Evolutionary conservation across 2,797 vertebrate species (phyloP).

Genomic region (Hozukius guyotensis): DNA sequence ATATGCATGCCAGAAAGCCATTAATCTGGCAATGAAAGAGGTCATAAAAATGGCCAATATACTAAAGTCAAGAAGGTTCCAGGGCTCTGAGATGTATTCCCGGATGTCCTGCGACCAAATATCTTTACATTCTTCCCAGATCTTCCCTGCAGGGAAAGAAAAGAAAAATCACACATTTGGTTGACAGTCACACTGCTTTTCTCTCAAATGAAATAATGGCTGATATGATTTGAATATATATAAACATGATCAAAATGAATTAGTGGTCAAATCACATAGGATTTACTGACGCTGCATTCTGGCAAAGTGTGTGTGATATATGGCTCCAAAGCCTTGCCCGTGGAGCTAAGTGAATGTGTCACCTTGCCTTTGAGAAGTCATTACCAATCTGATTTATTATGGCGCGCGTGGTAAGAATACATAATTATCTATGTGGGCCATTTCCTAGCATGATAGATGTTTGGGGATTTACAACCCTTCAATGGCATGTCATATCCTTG

Average conservation of each 20-base stretch:
- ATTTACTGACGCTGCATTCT: background rate
- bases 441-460: slow-evolving; percentile 38
- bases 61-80: slow-evolving; percentile 97
- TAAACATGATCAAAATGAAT: background rate
- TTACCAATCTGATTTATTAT: slow-evolving; percentile 33
- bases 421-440: slow-evolving; percentile 12
- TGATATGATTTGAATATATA: background rate
- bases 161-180: background rate
- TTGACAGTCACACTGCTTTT: background rate
- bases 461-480: slow-evolving; percentile 19
- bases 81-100: slow-evolving; percentile 94
- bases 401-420: slow-evolving; percentile 8
- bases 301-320: background rate
- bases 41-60: slow-evolving; percentile 95
- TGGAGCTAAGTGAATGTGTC: slow-evolving; percentile 3
- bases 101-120: slow-evolving; percentile 95
- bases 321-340: background rate
- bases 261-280: background rate
- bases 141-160: slow-evolving; percentile 88
- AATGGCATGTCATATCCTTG: slow-evolving; percentile 32
- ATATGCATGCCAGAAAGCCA: slow-evolving; percentile 96
- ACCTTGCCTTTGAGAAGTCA: slow-evolving; percentile 20
- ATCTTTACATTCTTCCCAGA: slow-evolving; percentile 96
- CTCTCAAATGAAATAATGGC: background rate
- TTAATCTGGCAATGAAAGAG: slow-evolving; percentile 94